A percentile compares a stretch with the other conserved stretches of the same genome.
phyloP scores from a whole-genome alignment of 2,113 vertebrate genomes.

The Epinephelus fuscoguttatus region DNA sequence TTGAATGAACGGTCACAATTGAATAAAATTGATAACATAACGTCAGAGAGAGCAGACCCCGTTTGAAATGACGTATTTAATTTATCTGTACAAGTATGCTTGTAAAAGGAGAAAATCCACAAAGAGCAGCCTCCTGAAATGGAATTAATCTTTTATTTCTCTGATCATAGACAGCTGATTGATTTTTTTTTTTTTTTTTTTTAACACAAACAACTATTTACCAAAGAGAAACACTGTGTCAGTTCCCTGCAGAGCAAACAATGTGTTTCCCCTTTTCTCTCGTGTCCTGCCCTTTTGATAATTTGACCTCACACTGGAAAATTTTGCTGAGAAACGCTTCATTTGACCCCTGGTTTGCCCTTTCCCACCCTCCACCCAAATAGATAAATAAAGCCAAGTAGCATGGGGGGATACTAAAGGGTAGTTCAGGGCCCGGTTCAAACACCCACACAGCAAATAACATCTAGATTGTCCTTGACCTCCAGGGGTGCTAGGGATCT shows the following conservation, averaged over 20 bases:
- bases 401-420: background rate
- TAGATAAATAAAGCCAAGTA: constrained; percentile 32
- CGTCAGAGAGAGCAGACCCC: constrained; percentile 28
- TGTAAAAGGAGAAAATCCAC: constrained; percentile 30
- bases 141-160: constrained; percentile 14
- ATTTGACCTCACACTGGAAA: constrained; percentile 19
- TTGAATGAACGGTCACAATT: constrained; percentile 53
- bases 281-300: constrained; percentile 36
- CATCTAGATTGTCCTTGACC: constrained; percentile 41
- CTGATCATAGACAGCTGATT: constrained; percentile 21
- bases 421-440: constrained; percentile 5
- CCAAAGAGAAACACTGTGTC: background rate
- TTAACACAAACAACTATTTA: constrained; percentile 30
- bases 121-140: constrained; percentile 8
- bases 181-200: constrained; percentile 14
- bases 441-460: constrained; percentile 17
- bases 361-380: constrained; percentile 6
- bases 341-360: constrained; percentile 30
- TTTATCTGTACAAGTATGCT: constrained; percentile 46
- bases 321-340: constrained; percentile 28
- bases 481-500: background rate
- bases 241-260: constrained; percentile 26
- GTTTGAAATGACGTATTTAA: constrained; percentile 58
- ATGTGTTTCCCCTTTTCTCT: constrained; percentile 2
- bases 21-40: constrained; percentile 54